phyloP scores from a whole-genome alignment of 1,140 invertebrate species.

The roundworm (Caenorhabditis elegans) region DNA sequence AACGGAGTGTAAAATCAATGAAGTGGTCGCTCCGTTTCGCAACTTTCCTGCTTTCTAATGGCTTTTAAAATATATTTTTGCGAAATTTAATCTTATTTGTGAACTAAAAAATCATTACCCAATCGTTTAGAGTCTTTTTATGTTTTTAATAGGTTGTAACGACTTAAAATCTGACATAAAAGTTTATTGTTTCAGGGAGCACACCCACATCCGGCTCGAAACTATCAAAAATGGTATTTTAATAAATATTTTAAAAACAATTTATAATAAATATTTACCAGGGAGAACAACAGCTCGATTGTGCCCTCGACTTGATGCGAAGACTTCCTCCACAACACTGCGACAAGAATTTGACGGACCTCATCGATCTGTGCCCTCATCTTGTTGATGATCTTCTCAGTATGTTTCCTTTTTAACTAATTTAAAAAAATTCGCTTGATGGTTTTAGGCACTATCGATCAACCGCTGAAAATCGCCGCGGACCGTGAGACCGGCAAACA shows the following conservation, averaged over 20 bases:
- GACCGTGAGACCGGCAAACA: constrained; percentile 84
- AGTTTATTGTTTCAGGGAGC: no score
- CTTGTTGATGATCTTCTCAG: constrained; percentile 94
- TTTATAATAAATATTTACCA: constrained; percentile 67
- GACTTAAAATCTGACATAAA: no score
- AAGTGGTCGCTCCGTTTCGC: neutral
- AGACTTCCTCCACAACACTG: constrained; percentile 97
- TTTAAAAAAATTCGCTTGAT: neutral
- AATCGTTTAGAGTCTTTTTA: no score
- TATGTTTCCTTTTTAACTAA: neutral
- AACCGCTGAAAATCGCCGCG: constrained; percentile 93
- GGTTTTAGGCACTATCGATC: constrained; percentile 80
- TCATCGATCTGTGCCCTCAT: constrained; percentile 91
- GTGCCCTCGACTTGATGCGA: constrained; percentile 96
- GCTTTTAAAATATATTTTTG: no score
- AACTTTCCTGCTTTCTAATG: neutral
- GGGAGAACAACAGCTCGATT: constrained; percentile 96
- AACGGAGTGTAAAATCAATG: constrained; percentile 9
- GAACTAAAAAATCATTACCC: no score
- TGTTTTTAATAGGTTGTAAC: no score
- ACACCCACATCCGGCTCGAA: no score
- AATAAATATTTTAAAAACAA: neutral
- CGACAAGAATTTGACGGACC: constrained; percentile 93
- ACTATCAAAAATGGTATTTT: neutral
- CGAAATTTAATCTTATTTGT: neutral